A percentile compares a stretch with the other conserved stretches of the same genome.
Evolutionary conservation across 2,888 invertebrate genomes (phyloP).

Genomic region (Philereme transversata): DNA sequence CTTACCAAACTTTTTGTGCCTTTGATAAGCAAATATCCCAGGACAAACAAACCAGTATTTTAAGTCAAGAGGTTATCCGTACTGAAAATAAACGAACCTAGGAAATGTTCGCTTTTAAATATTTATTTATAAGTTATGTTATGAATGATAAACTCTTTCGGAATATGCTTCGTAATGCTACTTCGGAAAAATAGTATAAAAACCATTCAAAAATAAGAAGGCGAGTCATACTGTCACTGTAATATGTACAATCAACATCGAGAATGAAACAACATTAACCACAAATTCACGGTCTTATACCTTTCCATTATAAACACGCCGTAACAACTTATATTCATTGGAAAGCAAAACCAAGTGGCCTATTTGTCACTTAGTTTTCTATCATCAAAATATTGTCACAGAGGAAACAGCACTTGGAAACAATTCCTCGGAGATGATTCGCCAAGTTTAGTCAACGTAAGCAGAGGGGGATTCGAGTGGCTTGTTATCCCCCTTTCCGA

Average conservation of each 20-base stretch:
- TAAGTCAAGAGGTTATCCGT: conserved; percentile 13
- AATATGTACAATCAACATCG: too few species aligned
- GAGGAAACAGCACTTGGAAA: conserved; percentile 14
- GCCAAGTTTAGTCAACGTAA: conserved; percentile 15
- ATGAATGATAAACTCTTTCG: background rate
- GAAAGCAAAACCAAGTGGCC: background rate
- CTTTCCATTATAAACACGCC: background rate
- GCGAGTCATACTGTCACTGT: too few species aligned
- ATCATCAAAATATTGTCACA: conserved; percentile 13
- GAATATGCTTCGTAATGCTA: conserved; percentile 8
- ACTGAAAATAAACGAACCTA: conserved; percentile 12
- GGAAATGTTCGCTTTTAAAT: conserved; percentile 7
- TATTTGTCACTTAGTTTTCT: background rate
- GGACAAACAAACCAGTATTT: conserved; percentile 16
- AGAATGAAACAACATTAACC: too few species aligned
- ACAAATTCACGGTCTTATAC: too few species aligned
- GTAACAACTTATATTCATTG: background rate
- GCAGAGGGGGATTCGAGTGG: conserved; percentile 17
- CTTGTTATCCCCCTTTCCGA: conserved; percentile 9
- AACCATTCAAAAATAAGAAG: too few species aligned
- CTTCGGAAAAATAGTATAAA: background rate
- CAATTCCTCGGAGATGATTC: conserved; percentile 16
- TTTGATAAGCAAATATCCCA: conserved; percentile 5
- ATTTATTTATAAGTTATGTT: background rate
- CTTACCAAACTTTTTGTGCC: background rate